Evolutionary conservation across 2,888 invertebrate species (phyloP).

Genomic region (Eremobia ochroleuca): DNA sequence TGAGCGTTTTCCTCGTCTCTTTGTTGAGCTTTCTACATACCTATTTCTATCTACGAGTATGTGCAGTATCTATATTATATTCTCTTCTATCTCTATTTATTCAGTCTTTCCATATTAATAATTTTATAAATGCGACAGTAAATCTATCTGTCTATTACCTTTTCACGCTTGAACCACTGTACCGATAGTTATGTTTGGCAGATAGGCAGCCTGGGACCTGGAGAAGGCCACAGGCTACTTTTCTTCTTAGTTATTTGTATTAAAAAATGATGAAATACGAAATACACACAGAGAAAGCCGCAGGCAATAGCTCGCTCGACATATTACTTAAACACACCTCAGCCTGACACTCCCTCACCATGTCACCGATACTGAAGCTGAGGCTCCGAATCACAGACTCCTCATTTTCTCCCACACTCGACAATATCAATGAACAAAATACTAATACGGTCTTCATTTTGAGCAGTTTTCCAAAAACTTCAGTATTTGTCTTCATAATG

Average conservation of each 20-base stretch:
- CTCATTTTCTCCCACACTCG: slow-evolving; percentile 2
- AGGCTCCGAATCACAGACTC: slow-evolving; percentile 33
- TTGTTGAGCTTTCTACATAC: background rate
- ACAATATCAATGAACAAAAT: slow-evolving; percentile 26
- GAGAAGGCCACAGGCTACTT: background rate
- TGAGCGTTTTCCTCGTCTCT: background rate
- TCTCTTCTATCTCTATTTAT: background rate
- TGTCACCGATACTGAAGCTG: slow-evolving; percentile 40
- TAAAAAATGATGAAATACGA: background rate
- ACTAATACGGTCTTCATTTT: slow-evolving; percentile 24
- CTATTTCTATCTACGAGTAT: too few species aligned
- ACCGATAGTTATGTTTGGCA: background rate
- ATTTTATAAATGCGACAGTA: background rate
- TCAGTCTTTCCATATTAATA: background rate
- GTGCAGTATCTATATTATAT: background rate
- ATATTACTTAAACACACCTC: slow-evolving; percentile 42
- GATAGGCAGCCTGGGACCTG: background rate
- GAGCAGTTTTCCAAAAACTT: background rate
- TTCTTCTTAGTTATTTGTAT: background rate
- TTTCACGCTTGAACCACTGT: background rate
- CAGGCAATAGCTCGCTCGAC: background rate
- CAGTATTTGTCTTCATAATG: slow-evolving; percentile 10
- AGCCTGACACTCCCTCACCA: slow-evolving; percentile 39
- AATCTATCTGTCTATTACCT: background rate
- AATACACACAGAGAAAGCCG: background rate